Base-by-base conservation (phyloP, 2,797 vertebrate genomes). In the Esox masquinongy region DNA sequence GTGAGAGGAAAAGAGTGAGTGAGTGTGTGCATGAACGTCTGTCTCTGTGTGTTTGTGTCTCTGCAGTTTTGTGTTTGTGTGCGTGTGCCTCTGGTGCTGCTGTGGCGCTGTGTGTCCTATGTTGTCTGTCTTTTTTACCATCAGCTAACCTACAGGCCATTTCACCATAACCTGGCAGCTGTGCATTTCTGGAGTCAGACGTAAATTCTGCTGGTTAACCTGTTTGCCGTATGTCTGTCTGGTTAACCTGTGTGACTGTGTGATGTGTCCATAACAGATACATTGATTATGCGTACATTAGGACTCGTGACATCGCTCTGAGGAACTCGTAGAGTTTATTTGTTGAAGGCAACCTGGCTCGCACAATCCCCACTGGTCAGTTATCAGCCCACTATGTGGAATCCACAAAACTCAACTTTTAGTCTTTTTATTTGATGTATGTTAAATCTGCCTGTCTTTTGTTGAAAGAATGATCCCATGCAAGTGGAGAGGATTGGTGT, bases 181-280 rank as follows among this genome's bases (percentile, higher is more conserved):
- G 14, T 26, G 50, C 47, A 50, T 77, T 83, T 75, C 53, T 59
- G 80, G 84, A 85, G 82, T 91, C 86, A 86, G 87, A 76, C 85
- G 72, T 53, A n/a, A 83, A 79, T 74, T 85, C 88, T 91, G 85
- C 88, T 90, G 82, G 84, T 84, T 51, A 90, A 92, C 88, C 88
- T 79, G 50, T 19, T 61, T 67, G 50, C 76, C 81, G 70, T 80
- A 69, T 83, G 81, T 76, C 79, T 79, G 80, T 85, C 74, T 66
- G 80, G 80, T 79, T 83, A 72, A 83, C 49, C 72, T 66, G 74
- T 81, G 77, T 82, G 59, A 68, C 63, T 66, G 53, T 59, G 61
- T 63, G 74, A 69, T 85, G 76, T 69, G 70, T 72, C 64, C 68
- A 8, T 72, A 31, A 26, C 53, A 59, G 2, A 0, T 22, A 59